Conservation (phyloP, 2,888 invertebrate species). For the Oscheius sp. region DNA sequence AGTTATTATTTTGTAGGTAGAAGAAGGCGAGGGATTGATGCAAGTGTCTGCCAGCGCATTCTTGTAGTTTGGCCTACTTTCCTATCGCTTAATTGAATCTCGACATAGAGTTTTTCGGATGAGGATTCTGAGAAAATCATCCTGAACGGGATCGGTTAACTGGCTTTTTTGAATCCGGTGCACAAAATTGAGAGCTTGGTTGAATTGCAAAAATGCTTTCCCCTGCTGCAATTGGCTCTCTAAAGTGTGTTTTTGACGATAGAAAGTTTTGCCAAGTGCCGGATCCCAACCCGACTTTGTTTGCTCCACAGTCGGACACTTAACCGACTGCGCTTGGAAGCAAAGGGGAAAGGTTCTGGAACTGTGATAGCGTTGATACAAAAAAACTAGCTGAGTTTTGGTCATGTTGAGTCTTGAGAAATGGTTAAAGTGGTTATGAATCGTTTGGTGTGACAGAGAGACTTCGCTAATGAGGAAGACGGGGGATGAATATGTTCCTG, state of each 20-base stretch:
- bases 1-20: not conserved
- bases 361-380: too few relatives aligned
- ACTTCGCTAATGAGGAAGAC: conserved; percentile 1
- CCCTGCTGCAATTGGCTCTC: too few relatives aligned
- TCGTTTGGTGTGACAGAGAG: not conserved
- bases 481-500: not conserved
- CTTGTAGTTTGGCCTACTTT: not conserved
- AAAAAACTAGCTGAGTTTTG: too few relatives aligned
- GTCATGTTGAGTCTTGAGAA: too few relatives aligned
- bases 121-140: not conserved
- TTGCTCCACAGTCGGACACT: not conserved
- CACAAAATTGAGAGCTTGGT: too few relatives aligned
- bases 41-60: not conserved
- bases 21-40: too few relatives aligned
- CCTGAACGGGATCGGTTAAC: not conserved
- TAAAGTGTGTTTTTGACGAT: not conserved
- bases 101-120: not conserved
- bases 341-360: too few relatives aligned
- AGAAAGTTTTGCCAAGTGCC: not conserved
- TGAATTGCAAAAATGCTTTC: too few relatives aligned
- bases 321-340: too few relatives aligned
- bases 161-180: too few relatives aligned
- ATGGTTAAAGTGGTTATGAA: not conserved
- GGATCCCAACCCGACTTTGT: not conserved
- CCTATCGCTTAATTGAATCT: conserved; percentile 9